Conservation (phyloP, 1,140 invertebrate species). For the Procambarus clarkii region DNA sequence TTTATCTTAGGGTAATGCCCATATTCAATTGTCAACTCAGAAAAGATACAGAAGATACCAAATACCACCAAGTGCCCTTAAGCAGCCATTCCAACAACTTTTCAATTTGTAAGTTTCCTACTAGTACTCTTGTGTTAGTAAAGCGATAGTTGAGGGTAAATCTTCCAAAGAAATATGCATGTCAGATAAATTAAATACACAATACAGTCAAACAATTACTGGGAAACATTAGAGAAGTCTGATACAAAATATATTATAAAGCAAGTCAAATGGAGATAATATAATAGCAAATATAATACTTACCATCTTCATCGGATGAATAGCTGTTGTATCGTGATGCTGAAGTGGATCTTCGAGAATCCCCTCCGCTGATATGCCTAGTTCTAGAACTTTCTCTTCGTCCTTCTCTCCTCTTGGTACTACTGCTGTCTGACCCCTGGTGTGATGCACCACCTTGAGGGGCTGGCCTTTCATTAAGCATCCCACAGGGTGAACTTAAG, state of each 20-base stretch:
- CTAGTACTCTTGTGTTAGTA: conserved; percentile 5
- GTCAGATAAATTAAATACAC: not conserved
- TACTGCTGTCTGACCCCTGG: conserved; percentile 37
- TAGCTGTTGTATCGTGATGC: conserved; percentile 63
- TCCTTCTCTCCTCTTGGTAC: conserved; percentile 56
- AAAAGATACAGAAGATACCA: conserved; percentile 40
- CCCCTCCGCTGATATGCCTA: conserved; percentile 52
- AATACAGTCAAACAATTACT: not conserved
- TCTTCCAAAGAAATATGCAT: not conserved
- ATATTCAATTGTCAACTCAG: not conserved
- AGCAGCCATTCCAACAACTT: conserved; percentile 11
- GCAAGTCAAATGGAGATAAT: not conserved
- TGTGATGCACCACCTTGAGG: conserved; percentile 59
- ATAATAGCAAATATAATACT: conserved; percentile 10
- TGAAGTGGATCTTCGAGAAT: conserved; percentile 44
- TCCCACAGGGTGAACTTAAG: not conserved
- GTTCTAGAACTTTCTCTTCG: conserved; percentile 48
- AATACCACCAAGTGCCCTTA: conserved; percentile 42
- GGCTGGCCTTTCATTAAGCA: conserved; percentile 46
- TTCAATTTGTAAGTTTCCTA: conserved; percentile 25
- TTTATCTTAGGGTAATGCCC: not conserved
- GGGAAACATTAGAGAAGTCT: not conserved
- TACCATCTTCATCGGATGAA: conserved; percentile 71
- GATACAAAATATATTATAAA: not conserved
- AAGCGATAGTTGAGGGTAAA: conserved; percentile 29